Conservation (phyloP, 2,888 invertebrate species). For the Drosophila nigricruria region DNA sequence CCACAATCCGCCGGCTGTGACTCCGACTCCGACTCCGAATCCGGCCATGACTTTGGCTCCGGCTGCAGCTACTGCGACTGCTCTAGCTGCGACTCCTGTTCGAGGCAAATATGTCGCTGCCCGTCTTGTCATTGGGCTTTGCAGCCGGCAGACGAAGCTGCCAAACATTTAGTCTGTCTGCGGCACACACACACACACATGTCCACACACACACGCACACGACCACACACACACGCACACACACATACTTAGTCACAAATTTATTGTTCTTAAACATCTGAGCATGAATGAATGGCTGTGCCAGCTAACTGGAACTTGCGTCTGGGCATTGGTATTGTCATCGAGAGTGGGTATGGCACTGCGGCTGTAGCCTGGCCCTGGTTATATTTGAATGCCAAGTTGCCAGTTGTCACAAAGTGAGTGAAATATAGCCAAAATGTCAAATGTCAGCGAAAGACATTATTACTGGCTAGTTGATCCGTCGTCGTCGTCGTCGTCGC, state of each 20-base stretch:
- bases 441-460: conserved; percentile 82
- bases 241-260: conserved; percentile 47
- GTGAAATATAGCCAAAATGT: conserved; percentile 83
- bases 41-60: conserved; percentile 2
- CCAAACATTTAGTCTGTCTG: conserved; percentile 65
- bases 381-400: conserved; percentile 78
- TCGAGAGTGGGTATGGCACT: conserved; percentile 5
- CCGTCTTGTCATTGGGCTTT: conserved; percentile 55
- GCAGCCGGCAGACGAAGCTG: conserved; percentile 50
- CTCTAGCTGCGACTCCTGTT: conserved; percentile 11
- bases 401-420: conserved; percentile 80
- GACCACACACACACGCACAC: conserved; percentile 10
- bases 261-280: conserved; percentile 74
- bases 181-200: conserved; percentile 24
- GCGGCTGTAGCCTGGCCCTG: conserved; percentile 30
- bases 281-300: conserved; percentile 61
- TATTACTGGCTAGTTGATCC: conserved; percentile 78
- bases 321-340: conserved; percentile 7
- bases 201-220: background rate
- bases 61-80: too few species aligned
- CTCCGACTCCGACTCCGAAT: background rate
- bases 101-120: conserved; percentile 66
- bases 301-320: conserved; percentile 46
- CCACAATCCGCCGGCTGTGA: conserved; percentile 20
- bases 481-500: conserved; percentile 37